These are phyloP conservation scores for Plebejus melissa DNA, from an alignment of 2,888 invertebrate species.

Conservation along the genomic window DNA sequence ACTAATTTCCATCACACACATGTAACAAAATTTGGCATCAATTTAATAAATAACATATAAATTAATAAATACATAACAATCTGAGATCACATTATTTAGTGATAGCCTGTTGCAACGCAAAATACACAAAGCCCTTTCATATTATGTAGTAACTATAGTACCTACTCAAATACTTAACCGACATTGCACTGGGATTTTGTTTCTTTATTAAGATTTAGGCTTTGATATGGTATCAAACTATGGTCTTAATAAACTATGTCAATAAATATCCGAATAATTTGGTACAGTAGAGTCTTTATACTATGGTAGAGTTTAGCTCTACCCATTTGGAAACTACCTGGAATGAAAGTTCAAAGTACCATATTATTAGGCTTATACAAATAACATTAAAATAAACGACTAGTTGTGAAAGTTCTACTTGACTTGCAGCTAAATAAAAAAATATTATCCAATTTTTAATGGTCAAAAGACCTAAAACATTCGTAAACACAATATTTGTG, in stretches of 20 bases:
- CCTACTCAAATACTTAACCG: background rate
- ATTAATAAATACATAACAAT: constrained; percentile 29
- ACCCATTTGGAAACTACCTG: background rate
- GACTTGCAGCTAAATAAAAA: background rate
- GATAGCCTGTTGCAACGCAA: constrained; percentile 24
- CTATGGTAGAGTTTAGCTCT: background rate
- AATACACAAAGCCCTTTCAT: constrained; percentile 23
- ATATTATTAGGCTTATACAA: background rate
- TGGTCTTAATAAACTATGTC: too few species aligned
- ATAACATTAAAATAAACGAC: constrained; percentile 2
- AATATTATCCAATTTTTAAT: background rate
- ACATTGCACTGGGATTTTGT: background rate
- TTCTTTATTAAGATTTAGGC: background rate
- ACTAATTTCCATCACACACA: constrained; percentile 31
- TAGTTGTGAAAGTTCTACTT: background rate
- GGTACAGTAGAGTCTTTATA: background rate
- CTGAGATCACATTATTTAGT: constrained; percentile 34
- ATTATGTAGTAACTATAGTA: background rate
- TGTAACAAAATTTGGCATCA: constrained; percentile 37
- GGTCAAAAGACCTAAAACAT: background rate
- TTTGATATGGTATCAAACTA: background rate
- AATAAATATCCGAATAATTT: background rate
- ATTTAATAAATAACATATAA: constrained; percentile 26
- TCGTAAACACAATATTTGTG: background rate
- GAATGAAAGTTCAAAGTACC: background rate